Base-by-base conservation (phyloP, 2,113 vertebrate species). In the Ciconia maguari region DNA sequence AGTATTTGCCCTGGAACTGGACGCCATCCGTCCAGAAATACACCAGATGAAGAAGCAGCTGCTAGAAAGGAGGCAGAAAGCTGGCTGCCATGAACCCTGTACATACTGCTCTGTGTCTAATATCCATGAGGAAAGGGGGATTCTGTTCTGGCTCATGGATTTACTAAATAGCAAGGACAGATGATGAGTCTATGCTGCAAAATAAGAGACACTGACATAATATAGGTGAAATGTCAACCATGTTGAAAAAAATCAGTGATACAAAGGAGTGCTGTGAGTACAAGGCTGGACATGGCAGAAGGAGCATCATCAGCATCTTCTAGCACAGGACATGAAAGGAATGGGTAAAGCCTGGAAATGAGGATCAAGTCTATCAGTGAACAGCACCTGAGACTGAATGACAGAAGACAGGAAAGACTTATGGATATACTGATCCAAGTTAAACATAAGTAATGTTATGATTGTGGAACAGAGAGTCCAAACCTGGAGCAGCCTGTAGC, bases 31-130 rank as follows among this genome's bases (percentile, higher is more conserved):
- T 76, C 42, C 70, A 91, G 74, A 95, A 95, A 91, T 69, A 84
- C 70, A 94, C 38, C 66, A 89, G 91, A 94, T 93, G 93, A 97
- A 94, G 91, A 87, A 93, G 91, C 96, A 96, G 93, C 96, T 97
- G 93, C 86, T 89, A 61, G 91, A 49, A 84, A 51, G 61, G 41
- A 94, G 74, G 78, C 80, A 94, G 91, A 78, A 89, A 87, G 10
- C 46, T 96, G 89, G 16, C 32, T 89, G 54, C 61, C 49, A 25
- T 34, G 77, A 97, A 69, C 74, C 72, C 61, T 93, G 61, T 65
- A 84, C 83, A 60, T 57, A 58, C 41, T 85, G 60, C 77, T 92
- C 65, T 75, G n/a, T 38, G 36, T 65, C 52, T 89, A 84, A 76
- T 76, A 84, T 42, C 72, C 34, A 29, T 57, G 52, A 92, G 76